Evolutionary conservation across 2,113 vertebrate genomes (phyloP), one percentile per base, ranked within the genome.

Genomic region (Paramormyrops kingsleyae): DNA sequence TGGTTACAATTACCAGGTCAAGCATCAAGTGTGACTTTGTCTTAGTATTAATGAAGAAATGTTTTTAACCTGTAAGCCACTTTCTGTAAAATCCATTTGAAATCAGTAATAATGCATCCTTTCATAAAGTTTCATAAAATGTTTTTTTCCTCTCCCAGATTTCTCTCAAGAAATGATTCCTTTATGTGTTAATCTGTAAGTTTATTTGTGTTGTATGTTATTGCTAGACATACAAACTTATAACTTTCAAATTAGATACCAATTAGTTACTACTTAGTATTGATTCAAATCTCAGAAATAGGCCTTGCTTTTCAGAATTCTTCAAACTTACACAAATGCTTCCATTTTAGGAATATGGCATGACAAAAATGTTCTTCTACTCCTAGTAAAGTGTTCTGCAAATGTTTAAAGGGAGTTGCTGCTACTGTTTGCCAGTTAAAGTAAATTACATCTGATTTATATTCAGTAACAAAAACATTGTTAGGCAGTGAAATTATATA

Each of bases 91-190:
- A 47, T 24, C 44, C 24, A 15, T 77, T 19, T 39, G 31, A 77
- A 84, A 84, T 7, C 21, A 44, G 39, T 10, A 46, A n/a, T 47
- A 84, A 84, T 5, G 21, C 83, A 84, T 44, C 19, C 8, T 46
- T 44, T 90, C 83, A 90, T 90, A 83, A 90, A 92, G 91, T 91
- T 93, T 92, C 93, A 94, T 94, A 93, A 94, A 94, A 94, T 88
- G 4, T n/a, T 47, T 84, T 9, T 44, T 44, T 21, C 8, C 8
- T 24, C 80, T 83, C 17, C 19, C 21, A 46, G 9, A 47, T 84
- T 47, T 46, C 42, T 46, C 39, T 84, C 44, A 10, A 47, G 10
- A 27, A 47, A 56, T 49, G 7, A 66, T 85, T 59, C 27, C 80
- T 83, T 89, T 83, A 85, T 89, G 56, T 84, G 31, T 85, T 39